Evolutionary conservation across 2,888 invertebrate species (phyloP), one percentile per base, ranked within the genome.

Genomic region (Onthophagus sagittarius): DNA sequence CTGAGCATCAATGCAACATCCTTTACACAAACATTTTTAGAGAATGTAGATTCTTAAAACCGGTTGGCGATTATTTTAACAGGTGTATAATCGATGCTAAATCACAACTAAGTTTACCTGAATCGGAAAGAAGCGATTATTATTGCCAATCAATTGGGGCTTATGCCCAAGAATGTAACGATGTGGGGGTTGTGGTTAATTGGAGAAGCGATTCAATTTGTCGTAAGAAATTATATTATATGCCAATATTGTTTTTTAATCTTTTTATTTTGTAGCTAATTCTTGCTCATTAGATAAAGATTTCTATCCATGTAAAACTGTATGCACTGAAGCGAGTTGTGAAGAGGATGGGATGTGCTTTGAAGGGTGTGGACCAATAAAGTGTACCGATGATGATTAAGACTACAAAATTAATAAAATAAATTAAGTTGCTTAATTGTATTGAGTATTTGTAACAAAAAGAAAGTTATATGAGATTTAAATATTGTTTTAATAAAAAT

Each of bases 111-210:
- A n/a, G n/a, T n/a, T 23, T n/a, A 53, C 39, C 39, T 9, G 9
- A 7, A 53, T 53, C 39, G 9, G 39, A 53, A 53, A 7, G 39
- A 53, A 53, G 39, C 31, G 67, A 67, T 31, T 31, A 67, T 32
- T 23, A 67, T 23, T 67, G 67, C 23, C 32, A 23, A n/a, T 15
- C 15, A 31, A 31, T 67, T 11, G 15, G 15, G 2, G 67, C 67
- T 15, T 67, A 67, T 67, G 67, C 67, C n/a, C 67, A 67, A 67
- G 67, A 67, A 67, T 67, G 67, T 15, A 67, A 67, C 23, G 67
- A 67, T 32, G n/a, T 67, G n/a, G 67, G 67, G 5, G 67, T 67
- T 31, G n/a, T 32, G 13, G 67, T 67, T 32, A n/a, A 31, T 32
- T 67, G 67, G 67, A 67, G 67, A 23, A 67, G 13, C 11, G 31